Base-by-base conservation (phyloP, 92 coral and sea anemone genomes). In the Micromussa lordhowensis region DNA sequence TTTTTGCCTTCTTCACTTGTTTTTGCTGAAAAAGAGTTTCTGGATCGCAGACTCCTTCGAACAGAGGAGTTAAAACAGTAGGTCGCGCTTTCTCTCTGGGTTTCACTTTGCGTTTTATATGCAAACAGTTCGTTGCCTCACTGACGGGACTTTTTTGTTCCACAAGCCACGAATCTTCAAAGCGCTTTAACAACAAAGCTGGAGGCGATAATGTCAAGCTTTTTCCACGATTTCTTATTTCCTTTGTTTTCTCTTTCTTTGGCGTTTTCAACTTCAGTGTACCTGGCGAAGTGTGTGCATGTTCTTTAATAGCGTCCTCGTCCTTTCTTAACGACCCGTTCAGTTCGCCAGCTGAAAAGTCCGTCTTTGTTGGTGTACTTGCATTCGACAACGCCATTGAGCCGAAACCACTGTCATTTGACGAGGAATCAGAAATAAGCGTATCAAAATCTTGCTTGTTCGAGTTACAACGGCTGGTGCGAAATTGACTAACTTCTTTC, bases 371-470 rank as follows among this genome's bases (percentile, higher is more conserved):
- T 19, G 89, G 89, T 29, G 89, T 77, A 51, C 89, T 86, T 68
- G 89, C 76, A 51, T 86, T 86, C 35, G 91, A 86, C n/a, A 86
- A 86, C 74, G 93, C 91, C 24, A 92, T 93, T 29, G 96, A 93
- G 40, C 89, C 92, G 86, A 95, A 93, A 74, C 98, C 98, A 72
- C 98, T 95, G 79, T 95, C 98, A 68, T 86, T 93, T 34, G 98
- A 95, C 57, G 96, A 95, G 61, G 94, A 91, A 75, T 95, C 98
- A 36, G 98, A 95, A 91, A 95, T 87, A 19, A 90, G 89, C 69
- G 86, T 40, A 32, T 86, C 89, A 18, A 68, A 34, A 17, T 86
- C 83, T 79, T 77, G 82, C 83, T 78, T 86, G 54, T 86, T 68
- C 24, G 77, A 61, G 22, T 13, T 40, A 53, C 75, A 61, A 57